Evolutionary conservation across 2,113 vertebrate genomes (phyloP).

Genomic region (Pipa parva): DNA sequence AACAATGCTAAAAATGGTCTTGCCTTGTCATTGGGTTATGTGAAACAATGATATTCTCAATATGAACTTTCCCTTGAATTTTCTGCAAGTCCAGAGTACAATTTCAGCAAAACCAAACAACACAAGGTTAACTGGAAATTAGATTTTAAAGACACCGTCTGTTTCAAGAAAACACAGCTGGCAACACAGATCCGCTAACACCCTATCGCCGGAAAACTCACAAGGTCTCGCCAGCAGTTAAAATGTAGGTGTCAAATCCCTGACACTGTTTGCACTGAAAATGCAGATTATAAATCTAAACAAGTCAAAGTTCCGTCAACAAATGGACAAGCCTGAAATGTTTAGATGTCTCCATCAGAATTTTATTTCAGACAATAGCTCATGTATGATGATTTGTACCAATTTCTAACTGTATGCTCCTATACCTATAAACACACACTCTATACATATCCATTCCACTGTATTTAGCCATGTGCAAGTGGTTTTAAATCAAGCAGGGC

Average conservation of each 20-base stretch:
- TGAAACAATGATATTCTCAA: too few species aligned
- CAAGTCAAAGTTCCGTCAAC: constrained; percentile 56
- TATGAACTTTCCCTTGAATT: too few species aligned
- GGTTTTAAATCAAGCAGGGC: too few species aligned
- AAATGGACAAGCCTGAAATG: constrained; percentile 51
- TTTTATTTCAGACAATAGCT: constrained; percentile 47
- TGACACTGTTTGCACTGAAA: constrained; percentile 32
- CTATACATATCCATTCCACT: too few species aligned
- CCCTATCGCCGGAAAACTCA: background rate
- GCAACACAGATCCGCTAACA: constrained; percentile 3
- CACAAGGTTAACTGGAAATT: background rate
- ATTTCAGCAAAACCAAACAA: background rate
- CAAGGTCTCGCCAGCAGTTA: constrained; percentile 17
- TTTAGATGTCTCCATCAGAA: constrained; percentile 50
- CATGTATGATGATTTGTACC: constrained; percentile 48
- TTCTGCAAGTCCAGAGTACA: too few species aligned
- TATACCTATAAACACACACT: background rate
- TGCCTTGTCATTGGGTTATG: too few species aligned
- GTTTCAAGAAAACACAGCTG: constrained; percentile 1
- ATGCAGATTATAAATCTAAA: constrained; percentile 46
- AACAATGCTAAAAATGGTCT: too few species aligned
- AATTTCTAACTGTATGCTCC: constrained; percentile 18
- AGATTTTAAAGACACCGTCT: background rate
- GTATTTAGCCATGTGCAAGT: too few species aligned
- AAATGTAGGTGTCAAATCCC: constrained; percentile 22